A percentile compares a stretch with the other conserved stretches of the same genome.
phyloP scores from a whole-genome alignment of 2,113 vertebrate species.

The Cervus canadensis region DNA sequence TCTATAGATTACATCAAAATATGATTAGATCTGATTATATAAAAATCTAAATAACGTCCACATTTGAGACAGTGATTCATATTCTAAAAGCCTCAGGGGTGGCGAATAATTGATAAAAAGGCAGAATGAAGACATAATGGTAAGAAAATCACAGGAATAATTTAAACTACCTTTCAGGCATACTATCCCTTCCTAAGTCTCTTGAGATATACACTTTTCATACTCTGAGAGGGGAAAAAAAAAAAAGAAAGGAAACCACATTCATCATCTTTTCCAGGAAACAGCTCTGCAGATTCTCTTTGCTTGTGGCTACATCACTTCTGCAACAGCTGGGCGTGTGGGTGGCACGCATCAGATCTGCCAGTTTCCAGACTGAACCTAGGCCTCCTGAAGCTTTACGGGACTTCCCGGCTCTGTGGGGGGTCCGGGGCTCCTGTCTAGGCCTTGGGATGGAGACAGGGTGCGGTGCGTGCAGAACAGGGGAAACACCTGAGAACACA shows the following conservation, averaged over 20 bases:
- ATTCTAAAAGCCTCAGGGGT: neutral
- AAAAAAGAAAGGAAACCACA: neutral
- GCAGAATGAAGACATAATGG: neutral
- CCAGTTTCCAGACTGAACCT: neutral
- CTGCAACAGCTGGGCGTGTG: neutral
- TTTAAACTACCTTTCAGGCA: slow-evolving; percentile 18
- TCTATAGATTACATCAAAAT: neutral
- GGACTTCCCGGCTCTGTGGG: neutral
- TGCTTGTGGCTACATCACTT: neutral
- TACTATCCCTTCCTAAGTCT: neutral
- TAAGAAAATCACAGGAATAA: slow-evolving; percentile 16
- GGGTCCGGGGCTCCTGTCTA: neutral
- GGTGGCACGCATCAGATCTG: neutral
- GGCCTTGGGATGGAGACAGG: neutral
- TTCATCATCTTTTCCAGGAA: slow-evolving; percentile 21
- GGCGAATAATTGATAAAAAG: neutral
- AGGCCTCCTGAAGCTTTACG: neutral
- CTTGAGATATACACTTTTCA: slow-evolving; percentile 30
- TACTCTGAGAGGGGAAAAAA: neutral
- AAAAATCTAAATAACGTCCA: neutral
- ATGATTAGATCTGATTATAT: neutral
- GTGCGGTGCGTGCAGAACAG: neutral
- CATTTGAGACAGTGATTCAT: neutral
- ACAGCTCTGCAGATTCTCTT: slow-evolving; percentile 10
- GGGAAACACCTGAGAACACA: slow-evolving; percentile 7